phyloP scores from a whole-genome alignment of 2,888 invertebrate genomes.

The Tiliacea citrago region DNA sequence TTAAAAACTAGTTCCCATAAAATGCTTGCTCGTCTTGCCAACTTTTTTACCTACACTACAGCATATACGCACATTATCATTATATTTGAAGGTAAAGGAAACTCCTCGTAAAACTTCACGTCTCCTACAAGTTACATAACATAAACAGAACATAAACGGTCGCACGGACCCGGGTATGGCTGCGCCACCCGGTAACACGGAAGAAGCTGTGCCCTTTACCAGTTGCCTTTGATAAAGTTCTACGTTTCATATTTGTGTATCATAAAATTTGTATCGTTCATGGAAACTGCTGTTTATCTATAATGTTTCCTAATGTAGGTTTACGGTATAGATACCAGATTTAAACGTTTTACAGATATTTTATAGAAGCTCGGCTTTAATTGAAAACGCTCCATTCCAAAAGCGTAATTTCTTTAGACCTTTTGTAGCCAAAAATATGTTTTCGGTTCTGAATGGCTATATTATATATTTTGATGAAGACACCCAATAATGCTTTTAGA shows the following conservation, averaged over 20 bases:
- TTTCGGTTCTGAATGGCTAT: not conserved
- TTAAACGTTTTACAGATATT: not conserved
- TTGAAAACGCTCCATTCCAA: not conserved
- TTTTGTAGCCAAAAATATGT: not conserved
- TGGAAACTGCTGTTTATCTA: constrained; percentile 33
- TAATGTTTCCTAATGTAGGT: not conserved
- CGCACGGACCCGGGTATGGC: not conserved
- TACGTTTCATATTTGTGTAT: constrained; percentile 46
- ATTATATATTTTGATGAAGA: not conserved
- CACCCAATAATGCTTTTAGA: too few species aligned
- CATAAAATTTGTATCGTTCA: constrained; percentile 44
- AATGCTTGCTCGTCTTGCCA: not conserved
- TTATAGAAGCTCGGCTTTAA: not conserved
- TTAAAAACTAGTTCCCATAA: not conserved
- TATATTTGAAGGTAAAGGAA: constrained; percentile 33
- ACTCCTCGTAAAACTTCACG: constrained; percentile 41
- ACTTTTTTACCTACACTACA: not conserved
- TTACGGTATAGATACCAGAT: constrained; percentile 1
- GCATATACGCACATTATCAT: not conserved
- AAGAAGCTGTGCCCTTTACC: constrained; percentile 23
- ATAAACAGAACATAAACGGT: constrained; percentile 47
- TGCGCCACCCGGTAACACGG: constrained; percentile 27
- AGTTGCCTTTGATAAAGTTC: constrained; percentile 42
- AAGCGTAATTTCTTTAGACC: not conserved
- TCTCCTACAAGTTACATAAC: constrained; percentile 30